A percentile compares a stretch with the other conserved stretches of the same genome.
Conservation (phyloP, 1,140 invertebrate genomes). For the Agrilus planipennis region DNA sequence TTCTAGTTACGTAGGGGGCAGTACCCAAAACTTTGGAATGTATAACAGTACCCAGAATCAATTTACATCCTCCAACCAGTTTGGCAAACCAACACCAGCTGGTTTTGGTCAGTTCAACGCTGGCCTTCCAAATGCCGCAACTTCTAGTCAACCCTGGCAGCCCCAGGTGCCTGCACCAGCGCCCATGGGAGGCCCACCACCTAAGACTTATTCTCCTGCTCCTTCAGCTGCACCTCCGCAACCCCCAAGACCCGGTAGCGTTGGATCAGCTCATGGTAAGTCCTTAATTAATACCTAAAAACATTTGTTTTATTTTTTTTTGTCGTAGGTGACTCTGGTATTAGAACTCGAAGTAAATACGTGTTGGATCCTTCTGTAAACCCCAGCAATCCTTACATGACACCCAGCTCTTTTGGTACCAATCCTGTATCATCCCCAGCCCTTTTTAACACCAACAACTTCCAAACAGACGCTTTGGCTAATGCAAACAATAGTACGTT, state of each 20-base stretch:
- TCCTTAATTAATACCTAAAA: not conserved
- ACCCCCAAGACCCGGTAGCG: conserved; percentile 45
- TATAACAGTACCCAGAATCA: conserved; percentile 6
- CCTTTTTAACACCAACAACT: not conserved
- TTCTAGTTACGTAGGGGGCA: no score
- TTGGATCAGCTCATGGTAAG: conserved; percentile 32
- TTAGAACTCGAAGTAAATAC: conserved; percentile 50
- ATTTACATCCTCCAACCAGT: conserved; percentile 9
- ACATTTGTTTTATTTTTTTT: conserved; percentile 9
- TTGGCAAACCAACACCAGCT: not conserved
- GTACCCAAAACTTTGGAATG: conserved; percentile 21
- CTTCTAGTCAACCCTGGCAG: conserved; percentile 17
- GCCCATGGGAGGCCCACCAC: conserved; percentile 11
- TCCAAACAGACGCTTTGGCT: conserved; percentile 2
- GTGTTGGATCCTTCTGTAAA: conserved; percentile 67
- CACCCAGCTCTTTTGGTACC: not conserved
- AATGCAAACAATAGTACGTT: not conserved
- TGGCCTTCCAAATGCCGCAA: conserved; percentile 18
- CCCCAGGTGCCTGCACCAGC: conserved; percentile 12
- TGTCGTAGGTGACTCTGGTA: conserved; percentile 34
- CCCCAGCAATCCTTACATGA: conserved; percentile 27
- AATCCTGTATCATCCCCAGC: conserved; percentile 3
- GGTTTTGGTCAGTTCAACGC: conserved; percentile 22
- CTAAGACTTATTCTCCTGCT: conserved; percentile 22
- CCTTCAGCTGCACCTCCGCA: conserved; percentile 36